Conservation (phyloP, 1,140 invertebrate genomes). For the Drosophila baimaii region DNA sequence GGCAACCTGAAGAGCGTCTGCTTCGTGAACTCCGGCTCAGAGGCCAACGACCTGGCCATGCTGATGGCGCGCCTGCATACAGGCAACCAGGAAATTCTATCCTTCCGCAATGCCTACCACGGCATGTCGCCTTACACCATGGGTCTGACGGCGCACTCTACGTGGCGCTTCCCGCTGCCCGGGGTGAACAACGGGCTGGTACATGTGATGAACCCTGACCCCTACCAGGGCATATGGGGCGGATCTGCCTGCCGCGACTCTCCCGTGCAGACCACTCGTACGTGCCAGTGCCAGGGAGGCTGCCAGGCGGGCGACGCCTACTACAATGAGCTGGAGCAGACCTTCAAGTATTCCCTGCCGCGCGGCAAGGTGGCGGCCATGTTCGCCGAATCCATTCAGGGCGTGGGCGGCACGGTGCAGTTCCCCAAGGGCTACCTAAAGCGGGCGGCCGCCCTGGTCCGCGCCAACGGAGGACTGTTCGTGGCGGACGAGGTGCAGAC, state of each 20-base stretch:
- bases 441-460: slow-evolving; percentile 91
- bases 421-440: slow-evolving; percentile 95
- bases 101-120: slow-evolving; percentile 95
- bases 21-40: slow-evolving; percentile 97
- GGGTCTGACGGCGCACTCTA: slow-evolving; percentile 92
- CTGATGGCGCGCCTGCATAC: slow-evolving; percentile 94
- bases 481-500: slow-evolving; percentile 98
- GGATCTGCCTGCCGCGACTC: slow-evolving; percentile 95
- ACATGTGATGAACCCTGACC: slow-evolving; percentile 97
- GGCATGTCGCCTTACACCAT: slow-evolving; percentile 93
- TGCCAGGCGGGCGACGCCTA: slow-evolving; percentile 93
- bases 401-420: slow-evolving; percentile 95
- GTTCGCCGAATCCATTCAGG: slow-evolving; percentile 97
- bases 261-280: slow-evolving; percentile 89
- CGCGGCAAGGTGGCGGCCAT: slow-evolving; percentile 92
- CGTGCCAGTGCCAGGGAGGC: slow-evolving; percentile 88
- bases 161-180: slow-evolving; percentile 91
- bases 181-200: slow-evolving; percentile 90
- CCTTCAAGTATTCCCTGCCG: slow-evolving; percentile 90
- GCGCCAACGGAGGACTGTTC: slow-evolving; percentile 92
- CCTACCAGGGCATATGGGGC: slow-evolving; percentile 95
- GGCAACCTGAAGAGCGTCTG: slow-evolving; percentile 95
- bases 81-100: slow-evolving; percentile 92
- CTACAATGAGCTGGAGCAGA: slow-evolving; percentile 91
- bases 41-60: slow-evolving; percentile 97